Evolutionary conservation across 1,140 invertebrate genomes (phyloP), one percentile per base, ranked within the genome.

Genomic region (Lethocerus indicus): DNA sequence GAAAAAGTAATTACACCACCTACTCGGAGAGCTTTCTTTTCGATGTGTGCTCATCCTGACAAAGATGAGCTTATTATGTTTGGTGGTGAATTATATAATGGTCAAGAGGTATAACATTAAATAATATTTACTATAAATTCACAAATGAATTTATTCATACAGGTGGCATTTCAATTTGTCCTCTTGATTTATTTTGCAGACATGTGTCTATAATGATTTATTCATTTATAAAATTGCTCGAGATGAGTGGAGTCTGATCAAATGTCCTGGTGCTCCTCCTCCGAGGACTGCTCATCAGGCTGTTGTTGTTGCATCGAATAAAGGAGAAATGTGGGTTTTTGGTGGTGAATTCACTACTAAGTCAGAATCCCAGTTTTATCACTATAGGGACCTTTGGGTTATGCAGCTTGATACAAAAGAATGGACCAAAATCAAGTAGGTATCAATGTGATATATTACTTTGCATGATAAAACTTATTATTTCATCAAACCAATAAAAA

Each of bases 1-100:
- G 86, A 89, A 63, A 73, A 76, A 49, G 63, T 74, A 20, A 48
- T 49, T 28, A 72, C 84, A 18, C 73, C 77, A 26, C 81, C 87
- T 13, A 77, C 76, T 14, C 69, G 78, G 26, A 74, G 91, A 61
- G 77, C 83, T 25, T 89, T 86, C 63, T 88, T 87, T 55, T 71
- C 78, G 3, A 68, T 94, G 20, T 75, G 79, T 24, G 63, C 85
- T 0, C 87, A 94, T 66, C 87, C 89, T 24, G 76, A 80, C 51
- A 86, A 83, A 65, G 85, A 93, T 60, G 88, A 93, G 62, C 64
- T 95, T 2, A 81, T 94, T 49, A 68, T 95, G 61, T 87, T 90
- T 69, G 91, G 90, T 6, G 91, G 91, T 37, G 89, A 95, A 69
- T 91, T 83, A 63, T 87, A 81, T 63, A 84, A 92, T 73, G 90